phyloP scores from a whole-genome alignment of 2,797 vertebrate species.

The Silurus aristotelis region DNA sequence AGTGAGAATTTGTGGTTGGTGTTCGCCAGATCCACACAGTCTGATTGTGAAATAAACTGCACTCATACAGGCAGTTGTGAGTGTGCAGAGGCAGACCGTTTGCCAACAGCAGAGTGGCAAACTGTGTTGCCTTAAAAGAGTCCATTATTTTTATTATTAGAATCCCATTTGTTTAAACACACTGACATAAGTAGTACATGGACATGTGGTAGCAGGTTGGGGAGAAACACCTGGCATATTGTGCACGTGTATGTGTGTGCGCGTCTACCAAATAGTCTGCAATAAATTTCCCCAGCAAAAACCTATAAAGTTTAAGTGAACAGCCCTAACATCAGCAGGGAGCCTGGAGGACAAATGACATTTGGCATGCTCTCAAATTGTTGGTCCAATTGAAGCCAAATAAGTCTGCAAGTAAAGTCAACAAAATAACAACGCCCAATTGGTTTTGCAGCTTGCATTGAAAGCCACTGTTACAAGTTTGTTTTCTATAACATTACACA shows the following conservation, averaged over 20 bases:
- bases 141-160: slow-evolving; percentile 55
- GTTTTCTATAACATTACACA: neutral
- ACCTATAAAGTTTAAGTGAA: slow-evolving; percentile 69
- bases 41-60: slow-evolving; percentile 64
- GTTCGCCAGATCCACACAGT: slow-evolving; percentile 63
- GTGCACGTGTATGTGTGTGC: slow-evolving; percentile 28
- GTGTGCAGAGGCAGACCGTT: slow-evolving; percentile 57
- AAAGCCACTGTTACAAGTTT: neutral
- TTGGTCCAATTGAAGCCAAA: slow-evolving; percentile 64
- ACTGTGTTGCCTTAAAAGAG: slow-evolving; percentile 28
- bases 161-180: slow-evolving; percentile 54
- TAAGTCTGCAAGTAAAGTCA: slow-evolving; percentile 52
- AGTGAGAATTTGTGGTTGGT: slow-evolving; percentile 66
- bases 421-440: slow-evolving; percentile 20
- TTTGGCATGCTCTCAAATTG: slow-evolving; percentile 68
- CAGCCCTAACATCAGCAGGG: slow-evolving; percentile 68
- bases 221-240: slow-evolving; percentile 56
- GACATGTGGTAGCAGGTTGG: slow-evolving; percentile 55
- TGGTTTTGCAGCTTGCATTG: slow-evolving; percentile 10
- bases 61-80: slow-evolving; percentile 68
- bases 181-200: slow-evolving; percentile 45
- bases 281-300: slow-evolving; percentile 78
- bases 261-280: slow-evolving; percentile 66
- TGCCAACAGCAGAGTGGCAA: slow-evolving; percentile 41
- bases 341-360: slow-evolving; percentile 65